A percentile compares a stretch with the other conserved stretches of the same genome.
Conservation (phyloP, 2,888 invertebrate species). For the Dicycla oo region DNA sequence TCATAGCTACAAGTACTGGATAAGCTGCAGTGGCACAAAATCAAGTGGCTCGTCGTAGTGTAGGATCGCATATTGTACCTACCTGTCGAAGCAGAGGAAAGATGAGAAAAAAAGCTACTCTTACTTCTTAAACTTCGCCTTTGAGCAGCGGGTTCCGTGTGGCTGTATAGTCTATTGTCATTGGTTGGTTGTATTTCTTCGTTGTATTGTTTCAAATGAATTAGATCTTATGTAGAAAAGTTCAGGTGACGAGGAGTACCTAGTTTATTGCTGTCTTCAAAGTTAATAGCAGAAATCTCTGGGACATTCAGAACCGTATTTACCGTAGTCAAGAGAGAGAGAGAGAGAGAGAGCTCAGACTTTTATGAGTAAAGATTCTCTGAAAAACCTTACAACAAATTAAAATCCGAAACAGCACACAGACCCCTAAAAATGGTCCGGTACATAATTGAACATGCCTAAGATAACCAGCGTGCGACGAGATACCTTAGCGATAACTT, state of each 20-base stretch:
- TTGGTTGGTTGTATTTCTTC: not conserved
- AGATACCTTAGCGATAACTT: conserved; percentile 76
- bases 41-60: conserved; percentile 38
- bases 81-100: conserved; percentile 53
- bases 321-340: too few relatives aligned
- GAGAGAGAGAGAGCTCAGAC: too few relatives aligned
- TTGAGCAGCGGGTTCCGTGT: conserved; percentile 38
- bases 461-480: conserved; percentile 78
- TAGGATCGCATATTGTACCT: conserved; percentile 66
- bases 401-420: not conserved
- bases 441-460: conserved; percentile 87
- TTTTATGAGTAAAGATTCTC: too few relatives aligned
- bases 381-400: not conserved
- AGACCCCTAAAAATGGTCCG: conserved; percentile 58
- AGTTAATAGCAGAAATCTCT: not conserved
- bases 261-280: not conserved
- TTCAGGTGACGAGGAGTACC: not conserved
- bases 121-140: not conserved
- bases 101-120: conserved; percentile 33
- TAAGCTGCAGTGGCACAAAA: conserved; percentile 46
- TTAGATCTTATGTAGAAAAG: not conserved
- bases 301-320: not conserved
- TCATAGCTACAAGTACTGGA: conserved; percentile 36
- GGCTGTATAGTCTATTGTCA: not conserved
- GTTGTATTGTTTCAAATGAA: not conserved